Evolutionary conservation across 2,113 vertebrate genomes (phyloP).

Genomic region (Eublepharis macularius): DNA sequence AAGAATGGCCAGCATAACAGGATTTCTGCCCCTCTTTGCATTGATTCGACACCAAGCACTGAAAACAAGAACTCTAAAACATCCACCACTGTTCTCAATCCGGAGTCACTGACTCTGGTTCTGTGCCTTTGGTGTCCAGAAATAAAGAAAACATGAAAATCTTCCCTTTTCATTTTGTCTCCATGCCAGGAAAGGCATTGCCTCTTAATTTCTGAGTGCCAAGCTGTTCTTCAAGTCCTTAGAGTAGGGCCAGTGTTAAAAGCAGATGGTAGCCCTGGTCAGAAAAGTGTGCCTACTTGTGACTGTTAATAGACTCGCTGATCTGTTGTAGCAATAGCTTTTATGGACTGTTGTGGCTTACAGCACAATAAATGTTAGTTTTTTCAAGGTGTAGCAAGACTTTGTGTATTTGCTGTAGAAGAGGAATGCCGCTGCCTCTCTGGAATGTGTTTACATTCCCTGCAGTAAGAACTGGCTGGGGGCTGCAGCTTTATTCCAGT

Average conservation of each 20-base stretch:
- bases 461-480: neutral
- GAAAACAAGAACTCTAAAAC: neutral
- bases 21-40: neutral
- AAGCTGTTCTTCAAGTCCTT: neutral
- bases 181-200: neutral
- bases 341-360: too few species aligned
- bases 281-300: too few species aligned
- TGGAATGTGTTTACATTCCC: neutral
- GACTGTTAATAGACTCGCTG: too few species aligned
- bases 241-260: too few species aligned
- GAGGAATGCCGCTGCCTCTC: neutral
- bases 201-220: neutral
- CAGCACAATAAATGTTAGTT: too few species aligned
- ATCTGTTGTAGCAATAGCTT: too few species aligned
- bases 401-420: too few species aligned
- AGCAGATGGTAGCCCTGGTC: too few species aligned
- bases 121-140: neutral
- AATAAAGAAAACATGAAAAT: neutral
- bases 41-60: too few species aligned
- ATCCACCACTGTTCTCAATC: too few species aligned
- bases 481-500: neutral
- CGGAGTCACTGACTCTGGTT: neutral
- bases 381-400: too few species aligned
- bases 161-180: neutral
- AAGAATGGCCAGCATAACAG: neutral